Evolutionary conservation across 1,140 invertebrate species (phyloP).

Genomic region (Physella acuta): DNA sequence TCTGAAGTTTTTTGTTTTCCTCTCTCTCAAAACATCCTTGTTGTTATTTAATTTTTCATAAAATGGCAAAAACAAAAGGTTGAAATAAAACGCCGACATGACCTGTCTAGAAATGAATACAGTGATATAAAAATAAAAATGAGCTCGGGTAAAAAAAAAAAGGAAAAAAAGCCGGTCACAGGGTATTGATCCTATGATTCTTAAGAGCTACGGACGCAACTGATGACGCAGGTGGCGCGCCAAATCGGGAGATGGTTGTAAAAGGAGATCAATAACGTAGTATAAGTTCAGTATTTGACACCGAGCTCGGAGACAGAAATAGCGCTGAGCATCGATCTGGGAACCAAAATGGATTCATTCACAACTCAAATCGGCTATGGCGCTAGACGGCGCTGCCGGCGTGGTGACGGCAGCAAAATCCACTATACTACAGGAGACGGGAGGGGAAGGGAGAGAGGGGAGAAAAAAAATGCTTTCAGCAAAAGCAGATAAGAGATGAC

Average conservation of each 20-base stretch:
- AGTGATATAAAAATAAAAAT: no score
- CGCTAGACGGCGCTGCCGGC: neutral
- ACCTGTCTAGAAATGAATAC: no score
- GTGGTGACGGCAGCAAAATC: conserved; percentile 1
- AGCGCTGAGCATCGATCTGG: neutral
- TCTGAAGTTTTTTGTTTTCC: no score
- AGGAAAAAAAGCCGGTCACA: neutral
- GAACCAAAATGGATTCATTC: conserved; percentile 21
- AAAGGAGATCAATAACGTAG: conserved; percentile 16
- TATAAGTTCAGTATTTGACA: conserved; percentile 14
- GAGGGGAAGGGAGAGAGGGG: no score
- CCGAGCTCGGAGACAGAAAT: conserved; percentile 10
- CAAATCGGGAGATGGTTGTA: conserved; percentile 10
- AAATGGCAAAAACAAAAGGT: no score
- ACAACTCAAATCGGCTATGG: conserved; percentile 2
- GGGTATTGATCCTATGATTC: conserved; percentile 8
- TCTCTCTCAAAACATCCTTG: no score
- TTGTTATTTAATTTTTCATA: no score
- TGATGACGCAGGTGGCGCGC: conserved; percentile 10
- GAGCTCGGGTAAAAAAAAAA: neutral
- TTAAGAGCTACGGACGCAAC: conserved; percentile 10
- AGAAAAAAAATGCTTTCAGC: no score
- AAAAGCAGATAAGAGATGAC: no score
- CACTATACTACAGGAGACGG: no score
- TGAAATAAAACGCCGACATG: no score